phyloP scores from a whole-genome alignment of 2,113 vertebrate genomes.

The Trochalopteron elliotii region DNA sequence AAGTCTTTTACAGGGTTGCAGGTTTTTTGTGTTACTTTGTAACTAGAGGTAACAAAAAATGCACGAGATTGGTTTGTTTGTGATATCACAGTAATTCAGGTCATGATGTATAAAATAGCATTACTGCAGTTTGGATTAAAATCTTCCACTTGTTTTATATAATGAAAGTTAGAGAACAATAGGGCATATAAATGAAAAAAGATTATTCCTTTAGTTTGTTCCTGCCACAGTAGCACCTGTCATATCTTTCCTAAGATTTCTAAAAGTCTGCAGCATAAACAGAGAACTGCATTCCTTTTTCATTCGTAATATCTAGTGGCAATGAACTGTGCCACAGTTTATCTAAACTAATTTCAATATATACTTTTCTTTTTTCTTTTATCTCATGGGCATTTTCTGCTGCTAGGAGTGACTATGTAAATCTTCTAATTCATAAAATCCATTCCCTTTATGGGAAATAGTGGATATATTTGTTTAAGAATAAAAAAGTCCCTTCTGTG shows the following conservation, averaged over 20 bases:
- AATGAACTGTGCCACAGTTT: background rate
- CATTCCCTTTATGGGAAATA: background rate
- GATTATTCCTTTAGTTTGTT: background rate
- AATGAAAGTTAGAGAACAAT: background rate
- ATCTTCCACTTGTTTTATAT: background rate
- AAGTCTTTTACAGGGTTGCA: background rate
- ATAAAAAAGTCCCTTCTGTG: background rate
- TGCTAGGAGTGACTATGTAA: background rate
- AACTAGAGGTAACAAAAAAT: background rate
- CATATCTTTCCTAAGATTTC: slow-evolving; percentile 8
- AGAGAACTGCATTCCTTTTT: background rate
- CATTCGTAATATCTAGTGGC: background rate
- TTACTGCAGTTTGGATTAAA: slow-evolving; percentile 1
- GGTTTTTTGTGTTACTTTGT: background rate
- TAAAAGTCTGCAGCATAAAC: background rate
- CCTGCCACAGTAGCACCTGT: background rate
- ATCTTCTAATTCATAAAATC: background rate
- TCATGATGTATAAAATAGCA: background rate
- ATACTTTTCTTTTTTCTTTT: background rate
- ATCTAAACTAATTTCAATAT: background rate
- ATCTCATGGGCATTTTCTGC: background rate
- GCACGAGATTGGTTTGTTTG: background rate
- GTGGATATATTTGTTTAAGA: background rate
- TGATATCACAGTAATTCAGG: background rate
- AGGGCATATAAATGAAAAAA: background rate